A percentile compares a stretch with the other conserved stretches of the same genome.
phyloP scores from a whole-genome alignment of 2,797 vertebrate genomes.

The Manis crassicaudata region DNA sequence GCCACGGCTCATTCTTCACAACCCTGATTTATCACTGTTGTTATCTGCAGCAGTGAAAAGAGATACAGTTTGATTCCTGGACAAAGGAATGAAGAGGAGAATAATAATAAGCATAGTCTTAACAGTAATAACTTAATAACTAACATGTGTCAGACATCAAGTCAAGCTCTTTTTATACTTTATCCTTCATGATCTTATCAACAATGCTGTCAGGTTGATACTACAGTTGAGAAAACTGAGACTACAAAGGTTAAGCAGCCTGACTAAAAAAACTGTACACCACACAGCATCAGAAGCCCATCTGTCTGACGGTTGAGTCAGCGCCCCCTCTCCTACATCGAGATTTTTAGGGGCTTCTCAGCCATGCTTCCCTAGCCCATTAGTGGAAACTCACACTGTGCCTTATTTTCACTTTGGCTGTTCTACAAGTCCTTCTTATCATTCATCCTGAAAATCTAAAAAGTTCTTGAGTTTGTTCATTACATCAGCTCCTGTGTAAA shows the following conservation, averaged over 20 bases:
- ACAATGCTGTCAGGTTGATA: background rate
- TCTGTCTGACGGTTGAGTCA: background rate
- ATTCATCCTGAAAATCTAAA: conserved; percentile 16
- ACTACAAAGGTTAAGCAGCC: background rate
- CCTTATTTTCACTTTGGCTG: background rate
- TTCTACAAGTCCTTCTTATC: conserved; percentile 4
- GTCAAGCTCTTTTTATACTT: background rate
- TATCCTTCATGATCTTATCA: background rate
- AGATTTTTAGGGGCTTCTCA: background rate
- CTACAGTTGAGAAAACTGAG: background rate
- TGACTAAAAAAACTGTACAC: background rate
- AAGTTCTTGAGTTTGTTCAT: background rate
- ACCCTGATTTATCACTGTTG: background rate
- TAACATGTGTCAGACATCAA: background rate
- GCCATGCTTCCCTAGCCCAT: background rate
- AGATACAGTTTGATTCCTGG: background rate
- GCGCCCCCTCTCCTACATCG: background rate
- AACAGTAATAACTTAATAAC: background rate
- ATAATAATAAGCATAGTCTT: background rate
- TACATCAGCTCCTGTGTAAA: background rate
- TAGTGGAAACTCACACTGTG: background rate
- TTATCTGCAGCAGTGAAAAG: background rate
- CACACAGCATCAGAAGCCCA: background rate
- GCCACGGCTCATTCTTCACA: background rate
- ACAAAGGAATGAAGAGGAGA: background rate